Base-by-base conservation (phyloP, 1,140 invertebrate genomes). In the Psix sp. region DNA sequence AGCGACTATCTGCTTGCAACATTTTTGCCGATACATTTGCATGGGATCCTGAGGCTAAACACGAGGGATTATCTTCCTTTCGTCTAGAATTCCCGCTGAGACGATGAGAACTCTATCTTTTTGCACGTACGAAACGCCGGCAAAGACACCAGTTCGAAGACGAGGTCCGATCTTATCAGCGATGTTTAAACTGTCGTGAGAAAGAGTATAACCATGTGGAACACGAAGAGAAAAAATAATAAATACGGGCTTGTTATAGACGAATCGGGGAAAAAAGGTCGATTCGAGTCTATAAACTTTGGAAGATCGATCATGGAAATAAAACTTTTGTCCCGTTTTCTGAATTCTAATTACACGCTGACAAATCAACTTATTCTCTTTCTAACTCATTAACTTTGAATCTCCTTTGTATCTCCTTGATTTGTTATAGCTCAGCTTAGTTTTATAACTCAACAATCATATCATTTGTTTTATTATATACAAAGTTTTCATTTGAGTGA, bases 41-140 rank as follows among this genome's bases (percentile, higher is more conserved):
- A 68, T 70, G 67, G 40, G 33, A 45, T 39, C 6, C 17, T 11
- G 36, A 63, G 54, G 70, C 46, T 46, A 72, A 77, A 77, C 49
- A 62, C 57, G 51, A 48, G 31, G 51, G 54, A 76, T 70, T 66
- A 65, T 70, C 59, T 59, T 43, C 48, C 60, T 67, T 54, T 77
- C 59, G 63, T 73, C 57, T 71, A 71, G 60, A 72, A 72, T 72
- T 66, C 68, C 71, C 35, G 71, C 65, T 72, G 67, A 73, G 62
- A 67, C 60, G 75, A 74, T 80, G 77, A 78, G 76, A 77, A 78
- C 75, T 80, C 77, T 76, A 78, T 80, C 75, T 72, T 73, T 77
- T 71, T 54, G 49, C 60, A 68, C 74, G 56, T 70, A 57, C 46
- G 46, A 72, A 77, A 75, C 67, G 52, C 71, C 68, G 74, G 36